These are phyloP conservation scores for Aphaenogaster floridana DNA, from an alignment of 1,140 invertebrate genomes.

Conservation along the genomic window DNA sequence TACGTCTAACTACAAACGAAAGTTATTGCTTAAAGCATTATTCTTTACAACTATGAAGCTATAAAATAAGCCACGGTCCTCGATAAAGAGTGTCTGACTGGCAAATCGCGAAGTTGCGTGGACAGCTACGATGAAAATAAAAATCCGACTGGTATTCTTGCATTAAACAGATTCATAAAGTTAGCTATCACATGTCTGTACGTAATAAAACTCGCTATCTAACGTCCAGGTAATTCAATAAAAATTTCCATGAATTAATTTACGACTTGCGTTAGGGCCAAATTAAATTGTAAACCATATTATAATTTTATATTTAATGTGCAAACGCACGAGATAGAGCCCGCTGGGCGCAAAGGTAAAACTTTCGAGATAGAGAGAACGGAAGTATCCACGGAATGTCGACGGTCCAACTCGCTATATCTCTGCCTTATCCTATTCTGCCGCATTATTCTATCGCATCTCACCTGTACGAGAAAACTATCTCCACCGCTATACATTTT, in stretches of 20 bases:
- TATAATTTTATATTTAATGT: slow-evolving; percentile 2
- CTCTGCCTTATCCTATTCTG: slow-evolving; percentile 74
- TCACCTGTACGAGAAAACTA: slow-evolving; percentile 65
- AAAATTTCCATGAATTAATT: slow-evolving; percentile 25
- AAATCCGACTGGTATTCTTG: background rate
- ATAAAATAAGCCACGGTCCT: background rate
- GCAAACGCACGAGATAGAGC: slow-evolving; percentile 40
- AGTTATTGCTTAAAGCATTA: background rate
- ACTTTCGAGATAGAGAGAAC: slow-evolving; percentile 69
- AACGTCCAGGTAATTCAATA: background rate
- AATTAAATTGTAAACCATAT: slow-evolving; percentile 35
- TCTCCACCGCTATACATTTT: slow-evolving; percentile 18
- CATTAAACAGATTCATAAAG: slow-evolving; percentile 31
- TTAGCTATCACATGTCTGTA: background rate
- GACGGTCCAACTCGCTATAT: slow-evolving; percentile 78
- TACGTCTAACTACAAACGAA: background rate
- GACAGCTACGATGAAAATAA: background rate
- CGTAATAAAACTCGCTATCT: slow-evolving; percentile 21
- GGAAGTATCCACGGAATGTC: slow-evolving; percentile 80
- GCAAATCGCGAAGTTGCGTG: slow-evolving; percentile 20
- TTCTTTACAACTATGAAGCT: slow-evolving; percentile 12
- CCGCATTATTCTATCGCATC: slow-evolving; percentile 78
- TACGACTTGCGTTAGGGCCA: slow-evolving; percentile 1
- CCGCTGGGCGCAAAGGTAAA: slow-evolving; percentile 30
- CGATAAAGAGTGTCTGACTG: background rate